phyloP scores from a whole-genome alignment of 2,888 invertebrate genomes.

The Dryocosmus kuriphilus region DNA sequence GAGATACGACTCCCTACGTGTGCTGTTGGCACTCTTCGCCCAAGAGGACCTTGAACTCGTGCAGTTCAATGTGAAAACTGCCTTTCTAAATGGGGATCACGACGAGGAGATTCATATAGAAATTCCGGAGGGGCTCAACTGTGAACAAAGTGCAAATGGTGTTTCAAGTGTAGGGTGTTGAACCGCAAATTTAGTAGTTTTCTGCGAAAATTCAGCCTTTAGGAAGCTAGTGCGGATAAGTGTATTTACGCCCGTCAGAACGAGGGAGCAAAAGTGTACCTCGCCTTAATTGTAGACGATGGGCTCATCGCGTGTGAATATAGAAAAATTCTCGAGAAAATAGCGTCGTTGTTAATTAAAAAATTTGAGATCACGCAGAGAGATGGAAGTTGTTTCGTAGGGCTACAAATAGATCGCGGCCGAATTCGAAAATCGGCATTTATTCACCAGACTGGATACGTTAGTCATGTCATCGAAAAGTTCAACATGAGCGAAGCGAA shows the following conservation, averaged over 20 bases:
- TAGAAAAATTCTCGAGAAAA: not conserved
- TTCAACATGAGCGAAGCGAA: too few relatives aligned
- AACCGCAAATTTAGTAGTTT: constrained; percentile 13
- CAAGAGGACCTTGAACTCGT: constrained; percentile 46
- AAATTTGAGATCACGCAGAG: too few relatives aligned
- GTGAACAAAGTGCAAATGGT: too few relatives aligned
- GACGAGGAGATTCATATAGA: constrained; percentile 48
- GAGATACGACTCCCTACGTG: too few relatives aligned
- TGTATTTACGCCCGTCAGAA: too few relatives aligned
- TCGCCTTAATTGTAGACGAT: not conserved
- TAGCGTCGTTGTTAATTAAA: not conserved
- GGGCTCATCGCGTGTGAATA: constrained; percentile 15
- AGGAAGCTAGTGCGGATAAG: not conserved
- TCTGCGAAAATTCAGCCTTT: not conserved
- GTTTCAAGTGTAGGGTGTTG: too few relatives aligned
- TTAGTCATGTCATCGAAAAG: not conserved
- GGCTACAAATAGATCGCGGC: too few relatives aligned
- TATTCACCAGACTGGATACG: too few relatives aligned
- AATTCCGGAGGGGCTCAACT: too few relatives aligned
- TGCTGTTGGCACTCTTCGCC: constrained; percentile 49
- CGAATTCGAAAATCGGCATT: too few relatives aligned
- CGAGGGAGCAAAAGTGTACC: too few relatives aligned
- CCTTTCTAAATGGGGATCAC: constrained; percentile 43
- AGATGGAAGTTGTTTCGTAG: too few relatives aligned
- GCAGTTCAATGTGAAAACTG: constrained; percentile 40